A percentile compares a stretch with the other conserved stretches of the same genome.
These are phyloP conservation scores for Agrilus mali DNA, from an alignment of 2,888 invertebrate genomes.

Conservation along the genomic window DNA sequence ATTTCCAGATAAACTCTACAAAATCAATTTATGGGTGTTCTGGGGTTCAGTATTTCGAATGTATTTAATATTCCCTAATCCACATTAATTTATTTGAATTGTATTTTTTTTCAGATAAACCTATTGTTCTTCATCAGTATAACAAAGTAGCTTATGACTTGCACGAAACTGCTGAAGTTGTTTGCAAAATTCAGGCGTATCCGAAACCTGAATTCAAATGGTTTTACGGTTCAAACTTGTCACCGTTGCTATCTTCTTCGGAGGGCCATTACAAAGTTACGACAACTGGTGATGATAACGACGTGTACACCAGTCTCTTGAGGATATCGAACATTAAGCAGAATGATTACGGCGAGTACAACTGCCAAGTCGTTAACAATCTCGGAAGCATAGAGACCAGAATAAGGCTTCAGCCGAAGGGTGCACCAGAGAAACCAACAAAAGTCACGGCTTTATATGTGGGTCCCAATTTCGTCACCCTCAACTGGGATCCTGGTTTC, in stretches of 20 bases:
- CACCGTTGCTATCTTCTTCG: conserved; percentile 63
- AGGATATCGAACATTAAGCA: conserved; percentile 60
- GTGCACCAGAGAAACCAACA: conserved; percentile 73
- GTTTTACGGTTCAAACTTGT: conserved; percentile 66
- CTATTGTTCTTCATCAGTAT: conserved; percentile 73
- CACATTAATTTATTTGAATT: not conserved
- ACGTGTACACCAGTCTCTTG: conserved; percentile 71
- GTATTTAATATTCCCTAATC: not conserved
- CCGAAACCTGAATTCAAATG: conserved; percentile 89
- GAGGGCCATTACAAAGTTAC: conserved; percentile 80
- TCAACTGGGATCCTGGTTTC: conserved; percentile 82
- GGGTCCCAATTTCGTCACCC: conserved; percentile 65
- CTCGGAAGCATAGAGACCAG: conserved; percentile 64
- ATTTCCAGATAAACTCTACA: too few relatives aligned
- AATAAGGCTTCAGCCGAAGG: conserved; percentile 74
- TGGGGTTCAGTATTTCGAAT: not conserved
- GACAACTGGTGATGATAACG: conserved; percentile 69
- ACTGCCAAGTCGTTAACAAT: conserved; percentile 74
- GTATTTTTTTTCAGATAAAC: conserved; percentile 49
- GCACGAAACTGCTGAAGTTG: conserved; percentile 72
- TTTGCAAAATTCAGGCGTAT: conserved; percentile 82
- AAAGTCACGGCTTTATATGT: conserved; percentile 58
- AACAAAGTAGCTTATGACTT: conserved; percentile 81
- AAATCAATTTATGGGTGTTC: not conserved
- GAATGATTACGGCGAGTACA: conserved; percentile 86